Conservation (phyloP, 2,888 invertebrate genomes). For the Escarpia spicata region DNA sequence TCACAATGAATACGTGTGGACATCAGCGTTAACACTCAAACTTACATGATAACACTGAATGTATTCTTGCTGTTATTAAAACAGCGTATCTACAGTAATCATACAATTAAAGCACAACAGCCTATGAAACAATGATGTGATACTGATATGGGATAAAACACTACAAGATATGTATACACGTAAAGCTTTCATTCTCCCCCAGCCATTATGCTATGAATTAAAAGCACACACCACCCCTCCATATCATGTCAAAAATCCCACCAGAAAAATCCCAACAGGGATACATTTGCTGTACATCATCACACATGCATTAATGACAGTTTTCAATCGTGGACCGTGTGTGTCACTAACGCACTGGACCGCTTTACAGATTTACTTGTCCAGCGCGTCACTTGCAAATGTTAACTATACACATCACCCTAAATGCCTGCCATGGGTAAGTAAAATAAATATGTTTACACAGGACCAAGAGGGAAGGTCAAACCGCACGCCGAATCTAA, state of each 20-base stretch:
- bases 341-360: neutral
- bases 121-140: neutral
- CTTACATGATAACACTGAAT: neutral
- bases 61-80: neutral
- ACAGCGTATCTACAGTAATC: neutral
- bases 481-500: neutral
- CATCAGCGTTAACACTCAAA: neutral
- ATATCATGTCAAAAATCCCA: neutral
- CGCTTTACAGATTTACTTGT: neutral
- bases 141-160: slow-evolving; percentile 8
- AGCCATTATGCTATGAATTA: slow-evolving; percentile 16
- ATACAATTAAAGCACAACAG: neutral
- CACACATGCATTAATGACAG: neutral
- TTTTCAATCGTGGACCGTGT: neutral
- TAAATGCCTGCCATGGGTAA: neutral
- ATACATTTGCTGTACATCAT: neutral
- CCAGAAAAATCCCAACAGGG: neutral
- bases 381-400: neutral
- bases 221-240: neutral
- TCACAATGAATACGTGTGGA: neutral
- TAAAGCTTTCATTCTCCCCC: neutral
- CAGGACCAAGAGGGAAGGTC: neutral
- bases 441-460: slow-evolving; percentile 12
- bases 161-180: slow-evolving; percentile 3
- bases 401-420: neutral